Conservation (phyloP, 2,113 vertebrate species). For the Scomber scombrus region DNA sequence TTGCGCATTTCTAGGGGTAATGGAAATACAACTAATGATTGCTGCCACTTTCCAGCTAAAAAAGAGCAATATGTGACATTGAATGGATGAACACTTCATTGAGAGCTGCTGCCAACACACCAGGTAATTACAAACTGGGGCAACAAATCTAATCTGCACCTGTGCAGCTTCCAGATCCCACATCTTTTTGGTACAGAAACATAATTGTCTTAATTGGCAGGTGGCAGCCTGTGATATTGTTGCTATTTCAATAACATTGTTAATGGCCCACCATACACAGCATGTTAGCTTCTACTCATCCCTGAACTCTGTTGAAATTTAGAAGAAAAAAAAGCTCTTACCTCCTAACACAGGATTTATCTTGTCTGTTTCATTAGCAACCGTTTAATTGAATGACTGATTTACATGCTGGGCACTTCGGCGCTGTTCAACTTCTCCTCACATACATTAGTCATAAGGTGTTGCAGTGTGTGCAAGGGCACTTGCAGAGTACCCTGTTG, state of each 20-base stretch:
- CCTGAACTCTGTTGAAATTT: slow-evolving; percentile 21
- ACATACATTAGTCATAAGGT: slow-evolving; percentile 72
- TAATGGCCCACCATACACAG: slow-evolving; percentile 44
- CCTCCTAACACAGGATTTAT: slow-evolving; percentile 52
- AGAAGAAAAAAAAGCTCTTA: not conserved
- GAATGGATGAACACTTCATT: slow-evolving; percentile 55
- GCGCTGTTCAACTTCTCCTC: slow-evolving; percentile 50
- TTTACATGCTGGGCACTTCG: slow-evolving; percentile 62
- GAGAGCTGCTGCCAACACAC: slow-evolving; percentile 35
- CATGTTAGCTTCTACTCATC: slow-evolving; percentile 36
- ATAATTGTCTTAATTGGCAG: slow-evolving; percentile 58
- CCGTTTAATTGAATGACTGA: slow-evolving; percentile 63
- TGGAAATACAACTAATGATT: slow-evolving; percentile 18
- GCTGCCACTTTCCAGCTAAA: slow-evolving; percentile 39
- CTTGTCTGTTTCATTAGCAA: slow-evolving; percentile 61
- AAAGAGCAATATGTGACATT: slow-evolving; percentile 44
- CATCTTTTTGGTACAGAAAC: slow-evolving; percentile 25
- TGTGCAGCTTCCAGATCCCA: slow-evolving; percentile 23
- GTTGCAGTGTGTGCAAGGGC: slow-evolving; percentile 52
- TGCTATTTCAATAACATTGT: slow-evolving; percentile 38
- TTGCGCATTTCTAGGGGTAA: too few relatives aligned
- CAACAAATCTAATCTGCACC: slow-evolving; percentile 37
- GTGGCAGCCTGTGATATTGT: slow-evolving; percentile 33
- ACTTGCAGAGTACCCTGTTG: slow-evolving; percentile 59
- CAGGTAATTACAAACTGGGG: slow-evolving; percentile 47